Evolutionary conservation across 2,888 invertebrate species (phyloP), one percentile per base, ranked within the genome.

Genomic region (Rotaria macrura): DNA sequence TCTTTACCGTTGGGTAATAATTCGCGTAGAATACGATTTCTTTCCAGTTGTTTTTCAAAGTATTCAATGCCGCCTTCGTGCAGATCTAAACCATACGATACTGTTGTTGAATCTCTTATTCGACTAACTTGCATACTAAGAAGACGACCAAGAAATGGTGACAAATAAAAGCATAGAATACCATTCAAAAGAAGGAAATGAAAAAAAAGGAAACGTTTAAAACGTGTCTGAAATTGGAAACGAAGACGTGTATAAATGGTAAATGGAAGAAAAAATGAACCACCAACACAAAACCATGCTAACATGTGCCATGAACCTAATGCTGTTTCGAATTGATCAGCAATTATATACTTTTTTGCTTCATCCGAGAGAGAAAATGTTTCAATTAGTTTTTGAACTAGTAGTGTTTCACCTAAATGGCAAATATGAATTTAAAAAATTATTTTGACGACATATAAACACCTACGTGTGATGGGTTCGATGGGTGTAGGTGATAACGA

Each of bases 221-320:
- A 43, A 25, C 74, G 74, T n/a, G 74, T 79, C 43, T 40, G 23
- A 79, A 79, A 79, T 40, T 79, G 74, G 23, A 79, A 79, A 43
- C 74, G 74, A 25, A 38, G 23, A 38, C 40, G 43, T 23, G 38
- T 43, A n/a, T 79, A 79, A 9, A 79, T 40, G 25, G 38, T 43
- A 79, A 79, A 79, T 79, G 74, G 74, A 34, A 65, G 65, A 29
- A 65, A 29, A 65, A 65, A 65, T 79, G 74, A 79, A 43, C 74
- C 23, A 79, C 25, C 38, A 43, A 43, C 74, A 43, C 3, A 1
- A 5, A 9, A 9, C 43, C 40, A 43, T 43, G 40, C 9, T 25
- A 79, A 7, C 74, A 79, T 40, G 25, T 34, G 34, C 74, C 74
- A 79, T 79, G 74, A 25, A 43, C 74, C n/a, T 40, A 40, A 43